Percentiles rank a stretch among this genome's conserved stretches.
phyloP scores from a whole-genome alignment of 2,797 vertebrate genomes.

The Girardinus metallicus region DNA sequence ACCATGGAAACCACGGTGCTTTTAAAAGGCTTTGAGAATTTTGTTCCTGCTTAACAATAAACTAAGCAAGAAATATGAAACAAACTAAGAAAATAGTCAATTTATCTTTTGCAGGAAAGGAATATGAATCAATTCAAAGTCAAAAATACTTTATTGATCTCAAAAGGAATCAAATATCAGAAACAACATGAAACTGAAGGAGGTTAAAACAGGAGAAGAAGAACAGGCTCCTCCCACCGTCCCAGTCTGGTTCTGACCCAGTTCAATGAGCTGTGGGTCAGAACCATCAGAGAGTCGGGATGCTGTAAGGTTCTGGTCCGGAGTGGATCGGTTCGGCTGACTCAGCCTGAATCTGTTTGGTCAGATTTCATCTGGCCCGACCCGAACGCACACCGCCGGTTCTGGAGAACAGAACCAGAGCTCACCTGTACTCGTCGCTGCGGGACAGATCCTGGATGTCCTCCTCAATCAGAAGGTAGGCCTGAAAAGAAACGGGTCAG shows the following conservation, averaged over 20 bases:
- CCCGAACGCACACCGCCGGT: neutral
- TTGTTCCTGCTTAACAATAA: no score
- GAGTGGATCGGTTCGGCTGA: neutral
- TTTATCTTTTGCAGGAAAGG: no score
- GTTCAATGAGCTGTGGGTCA: neutral
- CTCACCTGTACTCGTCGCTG: conserved; percentile 95
- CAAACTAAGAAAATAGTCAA: no score
- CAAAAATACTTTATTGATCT: no score
- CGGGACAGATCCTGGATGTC: conserved; percentile 91
- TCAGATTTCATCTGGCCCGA: neutral
- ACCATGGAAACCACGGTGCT: neutral
- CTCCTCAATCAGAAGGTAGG: conserved; percentile 94
- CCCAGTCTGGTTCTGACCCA: neutral
- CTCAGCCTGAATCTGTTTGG: neutral
- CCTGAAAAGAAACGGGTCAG: conserved; percentile 72
- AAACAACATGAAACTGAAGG: no score
- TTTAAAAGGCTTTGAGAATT: no score
- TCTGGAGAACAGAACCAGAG: conserved; percentile 2
- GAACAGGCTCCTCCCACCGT: neutral
- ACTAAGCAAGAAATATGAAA: no score
- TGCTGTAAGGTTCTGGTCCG: neutral
- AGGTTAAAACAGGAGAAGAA: neutral
- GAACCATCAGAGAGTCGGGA: neutral
- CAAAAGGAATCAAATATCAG: neutral
- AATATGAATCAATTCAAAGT: no score